Evolutionary conservation across 2,888 invertebrate genomes (phyloP), one percentile per base, ranked within the genome.

Genomic region (Chymomyza amoena): DNA sequence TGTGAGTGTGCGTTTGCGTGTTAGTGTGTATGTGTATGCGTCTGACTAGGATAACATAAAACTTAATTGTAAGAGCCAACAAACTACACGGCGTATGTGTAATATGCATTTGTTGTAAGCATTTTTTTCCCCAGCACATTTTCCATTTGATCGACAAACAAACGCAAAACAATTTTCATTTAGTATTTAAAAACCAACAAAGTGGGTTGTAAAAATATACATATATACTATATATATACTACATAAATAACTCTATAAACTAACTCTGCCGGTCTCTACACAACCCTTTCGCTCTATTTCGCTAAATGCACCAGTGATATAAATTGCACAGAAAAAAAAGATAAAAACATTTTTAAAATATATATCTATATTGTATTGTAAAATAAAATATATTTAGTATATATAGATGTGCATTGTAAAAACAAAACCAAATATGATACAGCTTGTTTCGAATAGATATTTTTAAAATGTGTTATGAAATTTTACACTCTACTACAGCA

Each of bases 161-260:
- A 51, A 20, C 7, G 2, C 62, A 69, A 68, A 69, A 54, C 45
- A 18, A 67, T 75, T 78, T 77, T 65, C 66, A 69, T 68, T 77
- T 68, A 18, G 56, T 67, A 59, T 75, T 63, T 45, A 45, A 54
- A 54, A 54, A 54, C 54, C 61, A 83, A 76, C 66, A 70, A 74
- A 79, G 63, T 67, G 62, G 78, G 62, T 76, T 78, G 76, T 73
- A 72, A 72, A 70, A 73, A 36, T 15, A 45, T n/a, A 66, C 2
- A 57, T 57, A 66, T 1, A 57, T 57, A 52, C 32, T 32, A 32
- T 32, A 32, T 32, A 32, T 25, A 32, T 32, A 32, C 32, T 32
- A 2, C 4, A 25, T 32, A 32, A 1, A 25, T 32, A 32, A 1
- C 10, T 2, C 52, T 70, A 50, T 18, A 15, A 36, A 32, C 4